These are phyloP conservation scores for Chelidonichthys spinosus DNA, from an alignment of 2,797 vertebrate species.

Conservation along the genomic window DNA sequence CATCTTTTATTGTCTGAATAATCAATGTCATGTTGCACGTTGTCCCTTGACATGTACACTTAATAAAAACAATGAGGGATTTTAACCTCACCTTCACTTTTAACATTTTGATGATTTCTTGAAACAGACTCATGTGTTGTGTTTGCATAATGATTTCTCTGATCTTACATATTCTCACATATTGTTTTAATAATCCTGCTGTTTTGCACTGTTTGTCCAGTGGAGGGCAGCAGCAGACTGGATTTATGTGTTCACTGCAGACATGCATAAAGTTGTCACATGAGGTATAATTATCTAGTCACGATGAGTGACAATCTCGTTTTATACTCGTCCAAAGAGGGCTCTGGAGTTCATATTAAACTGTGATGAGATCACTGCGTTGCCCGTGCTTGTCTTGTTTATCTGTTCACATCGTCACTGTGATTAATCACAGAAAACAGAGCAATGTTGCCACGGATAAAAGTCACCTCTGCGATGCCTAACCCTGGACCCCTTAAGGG, in stretches of 20 bases:
- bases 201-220: slow-evolving; percentile 19
- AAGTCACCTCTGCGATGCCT: no score
- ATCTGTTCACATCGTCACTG: no score
- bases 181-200: neutral
- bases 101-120: neutral
- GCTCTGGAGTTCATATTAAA: no score
- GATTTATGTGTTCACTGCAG: neutral
- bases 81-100: neutral
- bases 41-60: no score
- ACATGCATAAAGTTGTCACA: neutral
- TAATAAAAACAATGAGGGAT: neutral
- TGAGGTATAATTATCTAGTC: neutral
- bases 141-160: neutral
- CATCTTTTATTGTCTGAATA: no score
- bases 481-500: no score
- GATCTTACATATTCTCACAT: neutral
- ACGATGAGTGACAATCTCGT: neutral
- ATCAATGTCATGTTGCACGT: no score
- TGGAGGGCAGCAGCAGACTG: slow-evolving; percentile 35
- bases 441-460: no score
- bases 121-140: neutral
- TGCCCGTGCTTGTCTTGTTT: no score
- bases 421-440: no score
- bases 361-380: no score
- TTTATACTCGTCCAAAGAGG: no score